phyloP scores from a whole-genome alignment of 2,113 vertebrate genomes.

The Microtus montanus region DNA sequence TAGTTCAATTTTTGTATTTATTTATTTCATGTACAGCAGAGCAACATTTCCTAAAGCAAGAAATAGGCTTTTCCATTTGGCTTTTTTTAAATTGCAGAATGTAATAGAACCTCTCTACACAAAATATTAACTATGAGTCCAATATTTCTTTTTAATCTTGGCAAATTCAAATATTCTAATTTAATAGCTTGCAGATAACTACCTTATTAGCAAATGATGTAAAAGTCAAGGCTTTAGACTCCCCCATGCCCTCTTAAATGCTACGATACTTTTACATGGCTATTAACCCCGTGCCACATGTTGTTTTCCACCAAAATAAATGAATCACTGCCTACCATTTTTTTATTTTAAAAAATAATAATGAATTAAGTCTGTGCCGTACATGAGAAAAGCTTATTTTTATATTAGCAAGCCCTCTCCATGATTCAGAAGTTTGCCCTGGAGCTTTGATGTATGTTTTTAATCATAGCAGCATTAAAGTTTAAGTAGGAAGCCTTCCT shows the following conservation, averaged over 20 bases:
- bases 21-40: constrained; percentile 22
- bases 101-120: background rate
- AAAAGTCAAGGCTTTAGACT: constrained; percentile 55
- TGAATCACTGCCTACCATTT: constrained; percentile 58
- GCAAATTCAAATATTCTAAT: constrained; percentile 55
- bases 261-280: constrained; percentile 61
- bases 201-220: constrained; percentile 59
- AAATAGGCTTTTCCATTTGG: background rate
- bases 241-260: constrained; percentile 20
- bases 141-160: constrained; percentile 65
- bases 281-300: constrained; percentile 65
- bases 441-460: constrained; percentile 81
- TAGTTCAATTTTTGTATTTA: constrained; percentile 16
- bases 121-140: constrained; percentile 63
- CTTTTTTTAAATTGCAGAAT: background rate
- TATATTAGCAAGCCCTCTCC: constrained; percentile 56
- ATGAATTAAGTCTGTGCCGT: constrained; percentile 59
- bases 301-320: constrained; percentile 64
- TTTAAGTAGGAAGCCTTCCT: constrained; percentile 81
- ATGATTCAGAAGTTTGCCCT: constrained; percentile 74
- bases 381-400: constrained; percentile 76
- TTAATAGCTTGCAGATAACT: constrained; percentile 67
- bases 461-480: constrained; percentile 83
- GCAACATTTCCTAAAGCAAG: constrained; percentile 40
- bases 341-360: constrained; percentile 43